Base-by-base conservation (phyloP, 2,113 vertebrate genomes). In the Laticauda colubrina region DNA sequence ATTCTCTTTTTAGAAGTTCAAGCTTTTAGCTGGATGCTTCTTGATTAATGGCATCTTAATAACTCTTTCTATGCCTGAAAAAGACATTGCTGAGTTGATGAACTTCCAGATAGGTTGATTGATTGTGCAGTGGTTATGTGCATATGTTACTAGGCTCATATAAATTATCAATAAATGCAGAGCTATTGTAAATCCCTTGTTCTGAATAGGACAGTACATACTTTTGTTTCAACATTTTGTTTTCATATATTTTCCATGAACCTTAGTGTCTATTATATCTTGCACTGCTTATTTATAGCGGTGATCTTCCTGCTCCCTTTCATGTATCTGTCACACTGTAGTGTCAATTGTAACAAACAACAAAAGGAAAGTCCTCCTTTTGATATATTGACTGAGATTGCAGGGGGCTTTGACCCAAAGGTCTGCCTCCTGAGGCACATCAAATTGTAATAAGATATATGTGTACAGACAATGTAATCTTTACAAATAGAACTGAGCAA, bases 31-130 rank as follows among this genome's bases (percentile, higher is more conserved):
- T 95, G 96, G 96, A 95, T 95, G 94, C 94, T 94, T 92, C 96
- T 96, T 97, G 96, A 97, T 97, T 97, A 97, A 97, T 97, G 95
- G 81, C 93, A 95, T 85, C 93, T 92, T 95, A 96, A 96, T 95
- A 97, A 93, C 95, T 95, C 96, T 87, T 90, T 94, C 96, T 93
- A 92, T 92, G 89, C 93, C 86, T 93, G 94, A 96, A 69, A 93
- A 57, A 93, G 91, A 57, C 93, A 94, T 53, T 95, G 95, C 93
- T 88, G 96, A 96, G 89, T 94, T 94, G 96, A 95, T 97, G 81
- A 96, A 95, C 95, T 97, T 93, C 95, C 95, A 97, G 95, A 95
- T 95, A 89, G 95, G 92, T 39, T 97, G 97, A 97, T 95, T 95
- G 96, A 97, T 97, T 95, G 75, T 93, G 85, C 96, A 96, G 94